These are phyloP conservation scores for Drosophila ambigua DNA, from an alignment of 1,140 invertebrate species.

Conservation along the genomic window DNA sequence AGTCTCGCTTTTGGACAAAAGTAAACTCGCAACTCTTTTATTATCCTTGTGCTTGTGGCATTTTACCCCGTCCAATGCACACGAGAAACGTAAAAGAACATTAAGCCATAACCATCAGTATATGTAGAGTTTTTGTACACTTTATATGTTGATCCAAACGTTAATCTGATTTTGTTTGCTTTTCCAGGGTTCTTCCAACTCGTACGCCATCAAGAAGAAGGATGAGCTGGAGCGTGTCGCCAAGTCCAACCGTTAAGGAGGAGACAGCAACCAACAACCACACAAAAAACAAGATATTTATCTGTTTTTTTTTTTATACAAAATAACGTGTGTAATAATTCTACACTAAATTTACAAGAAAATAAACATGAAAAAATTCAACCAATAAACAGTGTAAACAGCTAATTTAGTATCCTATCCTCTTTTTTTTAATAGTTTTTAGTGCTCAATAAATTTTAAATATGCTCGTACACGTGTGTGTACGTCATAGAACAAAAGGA, in stretches of 20 bases:
- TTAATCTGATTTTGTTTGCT: neutral
- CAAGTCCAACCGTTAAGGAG: conserved; percentile 99
- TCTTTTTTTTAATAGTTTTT: conserved; percentile 41
- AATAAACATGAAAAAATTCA: conserved; percentile 54
- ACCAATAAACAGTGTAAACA: conserved; percentile 34
- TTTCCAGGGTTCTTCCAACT: conserved; percentile 97
- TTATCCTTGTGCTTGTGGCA: conserved; percentile 66
- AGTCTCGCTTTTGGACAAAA: conserved; percentile 74
- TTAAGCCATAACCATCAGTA: neutral
- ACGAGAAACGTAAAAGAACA: conserved; percentile 75
- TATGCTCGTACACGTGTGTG: too few species aligned
- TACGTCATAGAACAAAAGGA: too few species aligned
- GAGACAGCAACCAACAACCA: conserved; percentile 22
- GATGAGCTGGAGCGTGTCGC: conserved; percentile 99
- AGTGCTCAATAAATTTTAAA: conserved; percentile 26
- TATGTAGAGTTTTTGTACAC: neutral
- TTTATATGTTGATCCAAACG: too few species aligned
- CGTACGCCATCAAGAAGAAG: conserved; percentile 99
- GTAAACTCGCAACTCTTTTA: conserved; percentile 60
- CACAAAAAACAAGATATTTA: conserved; percentile 48
- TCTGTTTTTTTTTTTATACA: conserved; percentile 55
- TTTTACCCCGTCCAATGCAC: conserved; percentile 45
- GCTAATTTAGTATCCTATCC: neutral
- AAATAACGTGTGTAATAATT: conserved; percentile 66
- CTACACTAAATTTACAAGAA: conserved; percentile 46